Conservation (phyloP, 2,888 invertebrate genomes). For the Crioceris asparagi region DNA sequence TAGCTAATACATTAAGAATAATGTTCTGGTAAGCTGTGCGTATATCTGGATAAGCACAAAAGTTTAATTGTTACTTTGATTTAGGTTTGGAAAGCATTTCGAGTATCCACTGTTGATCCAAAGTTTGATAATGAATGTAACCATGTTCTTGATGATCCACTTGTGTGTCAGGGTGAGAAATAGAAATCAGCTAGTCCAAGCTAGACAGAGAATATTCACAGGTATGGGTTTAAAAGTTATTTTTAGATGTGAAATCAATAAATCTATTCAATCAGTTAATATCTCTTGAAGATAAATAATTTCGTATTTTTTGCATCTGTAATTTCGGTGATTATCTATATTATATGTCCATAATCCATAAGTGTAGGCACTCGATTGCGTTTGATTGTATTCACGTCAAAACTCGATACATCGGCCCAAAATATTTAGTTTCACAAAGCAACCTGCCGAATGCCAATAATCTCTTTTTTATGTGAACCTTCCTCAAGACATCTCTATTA, state of each 20-base stretch:
- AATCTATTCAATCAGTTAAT: no score
- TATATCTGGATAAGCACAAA: background rate
- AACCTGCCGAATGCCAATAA: no score
- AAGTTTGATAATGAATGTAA: conserved; percentile 93
- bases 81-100: conserved; percentile 96
- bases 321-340: no score
- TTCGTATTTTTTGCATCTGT: no score
- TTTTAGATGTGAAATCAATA: conserved; percentile 20
- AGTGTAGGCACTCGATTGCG: no score
- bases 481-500: no score
- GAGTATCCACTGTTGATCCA: conserved; percentile 91
- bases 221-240: conserved; percentile 49
- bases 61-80: conserved; percentile 2
- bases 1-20: conserved; percentile 94
- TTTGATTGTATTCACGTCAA: no score
- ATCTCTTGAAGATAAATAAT: no score
- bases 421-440: no score
- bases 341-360: no score
- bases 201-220: conserved; percentile 71
- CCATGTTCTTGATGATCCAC: conserved; percentile 93
- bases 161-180: conserved; percentile 80
- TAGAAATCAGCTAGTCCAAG: conserved; percentile 65
- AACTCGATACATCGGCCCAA: no score
- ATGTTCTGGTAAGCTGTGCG: conserved; percentile 81
- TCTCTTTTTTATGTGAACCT: no score